Conservation (phyloP, 2,113 vertebrate genomes). For the Ctenodactylus gundi region DNA sequence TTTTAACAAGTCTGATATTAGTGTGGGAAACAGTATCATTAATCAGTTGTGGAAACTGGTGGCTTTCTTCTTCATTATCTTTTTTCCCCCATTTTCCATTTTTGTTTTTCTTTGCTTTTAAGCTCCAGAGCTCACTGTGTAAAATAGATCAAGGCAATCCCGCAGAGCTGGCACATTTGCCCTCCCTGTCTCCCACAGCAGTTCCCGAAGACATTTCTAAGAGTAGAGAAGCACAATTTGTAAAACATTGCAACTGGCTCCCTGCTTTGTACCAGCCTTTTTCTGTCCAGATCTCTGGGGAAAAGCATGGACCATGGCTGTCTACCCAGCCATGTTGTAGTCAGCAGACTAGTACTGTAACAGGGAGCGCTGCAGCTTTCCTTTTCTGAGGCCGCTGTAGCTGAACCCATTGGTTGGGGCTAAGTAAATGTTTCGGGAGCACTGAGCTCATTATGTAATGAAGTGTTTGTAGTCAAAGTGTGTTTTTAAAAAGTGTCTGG, state of each 20-base stretch:
- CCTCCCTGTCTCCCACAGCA: not conserved
- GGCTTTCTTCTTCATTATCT: not conserved
- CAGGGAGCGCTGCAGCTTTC: not conserved
- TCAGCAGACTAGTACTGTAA: not conserved
- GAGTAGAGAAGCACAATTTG: not conserved
- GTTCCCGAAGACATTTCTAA: not conserved
- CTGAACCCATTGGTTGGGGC: not conserved
- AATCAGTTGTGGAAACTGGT: not conserved
- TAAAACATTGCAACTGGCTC: not conserved
- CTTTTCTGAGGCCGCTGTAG: not conserved
- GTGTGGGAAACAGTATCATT: not conserved
- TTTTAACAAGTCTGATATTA: conserved; percentile 14
- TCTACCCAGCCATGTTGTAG: not conserved
- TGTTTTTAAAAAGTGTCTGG: not conserved
- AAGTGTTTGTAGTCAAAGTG: not conserved
- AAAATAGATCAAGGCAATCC: conserved; percentile 4
- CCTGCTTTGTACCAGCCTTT: not conserved
- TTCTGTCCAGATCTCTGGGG: not conserved
- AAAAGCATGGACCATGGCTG: not conserved
- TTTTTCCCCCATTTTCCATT: not conserved
- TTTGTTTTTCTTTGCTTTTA: not conserved
- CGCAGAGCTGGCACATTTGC: not conserved
- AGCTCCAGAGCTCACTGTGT: not conserved
- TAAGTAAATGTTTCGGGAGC: conserved; percentile 15
- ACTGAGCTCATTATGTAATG: conserved; percentile 31